phyloP scores from a whole-genome alignment of 2,888 invertebrate species.

The Lumbricus terrestris region DNA sequence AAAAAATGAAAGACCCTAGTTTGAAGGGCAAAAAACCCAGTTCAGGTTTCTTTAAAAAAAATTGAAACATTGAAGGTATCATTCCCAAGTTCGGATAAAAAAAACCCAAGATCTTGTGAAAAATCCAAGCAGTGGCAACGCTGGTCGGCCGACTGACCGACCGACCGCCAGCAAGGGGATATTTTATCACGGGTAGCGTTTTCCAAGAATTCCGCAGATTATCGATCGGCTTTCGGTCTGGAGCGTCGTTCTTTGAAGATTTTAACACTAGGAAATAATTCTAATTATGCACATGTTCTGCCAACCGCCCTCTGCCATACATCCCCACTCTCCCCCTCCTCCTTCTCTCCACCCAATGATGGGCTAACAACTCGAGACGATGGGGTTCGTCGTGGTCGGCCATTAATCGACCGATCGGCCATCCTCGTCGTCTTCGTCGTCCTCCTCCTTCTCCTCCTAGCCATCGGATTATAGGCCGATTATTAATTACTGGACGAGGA shows the following conservation, averaged over 20 bases:
- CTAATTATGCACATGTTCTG: neutral
- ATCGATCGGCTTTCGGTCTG: neutral
- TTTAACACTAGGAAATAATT: conserved; percentile 13
- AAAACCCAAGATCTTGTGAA: no score
- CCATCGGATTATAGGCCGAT: conserved; percentile 11
- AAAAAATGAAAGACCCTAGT: no score
- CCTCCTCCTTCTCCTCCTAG: neutral
- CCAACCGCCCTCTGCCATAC: neutral
- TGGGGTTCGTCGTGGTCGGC: conserved; percentile 7
- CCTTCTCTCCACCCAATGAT: neutral
- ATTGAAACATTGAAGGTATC: no score
- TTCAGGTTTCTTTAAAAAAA: no score
- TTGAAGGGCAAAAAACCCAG: no score
- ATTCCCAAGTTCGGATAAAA: no score
- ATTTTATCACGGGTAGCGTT: conserved; percentile 4
- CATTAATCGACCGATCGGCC: conserved; percentile 13
- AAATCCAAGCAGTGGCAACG: no score
- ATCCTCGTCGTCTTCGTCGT: neutral
- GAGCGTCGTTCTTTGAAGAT: neutral
- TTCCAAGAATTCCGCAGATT: neutral
- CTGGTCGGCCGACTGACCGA: neutral
- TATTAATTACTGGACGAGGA: conserved; percentile 9
- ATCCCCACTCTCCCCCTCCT: neutral
- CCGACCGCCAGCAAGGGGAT: neutral
- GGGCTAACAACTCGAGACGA: conserved; percentile 7